Evolutionary conservation across 53 echinoderm and acorn worm species (phyloP), one percentile per base, ranked within the genome.

Genomic region (Holothuria scabra): DNA sequence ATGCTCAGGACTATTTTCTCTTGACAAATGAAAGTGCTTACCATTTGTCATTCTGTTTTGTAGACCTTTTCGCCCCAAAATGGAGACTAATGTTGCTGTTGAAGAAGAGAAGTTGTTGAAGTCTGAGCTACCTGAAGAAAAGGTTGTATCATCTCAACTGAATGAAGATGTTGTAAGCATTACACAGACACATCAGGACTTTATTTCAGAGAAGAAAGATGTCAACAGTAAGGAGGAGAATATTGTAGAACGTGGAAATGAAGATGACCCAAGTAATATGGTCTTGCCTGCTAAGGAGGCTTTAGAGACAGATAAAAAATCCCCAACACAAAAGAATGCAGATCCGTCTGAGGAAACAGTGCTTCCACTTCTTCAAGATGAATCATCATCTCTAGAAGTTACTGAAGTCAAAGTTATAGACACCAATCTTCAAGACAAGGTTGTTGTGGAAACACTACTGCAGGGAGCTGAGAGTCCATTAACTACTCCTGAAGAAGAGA

Each of bases 401-500:
- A 35, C 22, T 2, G 82, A 82, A 63, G 71, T 48, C 52, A 72
- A 85, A 30, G 76, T 33, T 62, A 62, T 76, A 30, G 85, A 85
- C 13, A 44, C 75, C 0, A 63, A 74, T 14, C 24, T 16, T 55
- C 74, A 85, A 65, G 85, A 74, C 16, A 32, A 41, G 31, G 60
- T 61, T 21, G 85, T 32, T 3, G 52, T 7, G 34, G 87, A 82
- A 6, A 83, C 60, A 7, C 46, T 83, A 4, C 56, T 60, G 28
- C 69, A 83, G 23, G 74, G 64, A 18, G 70, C 72, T 14, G 61
- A 82, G 65, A 71, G 82, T 30, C 28, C 87, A 35, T 44, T 72
- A 60, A 59, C 82, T 49, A 82, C 87, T 41, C 82, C 68, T 28
- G 87, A 82, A 63, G 83, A 82, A 72, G 33, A 71, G 46, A 79